Conservation (phyloP, 2,888 invertebrate genomes). For the Timema cristinae region DNA sequence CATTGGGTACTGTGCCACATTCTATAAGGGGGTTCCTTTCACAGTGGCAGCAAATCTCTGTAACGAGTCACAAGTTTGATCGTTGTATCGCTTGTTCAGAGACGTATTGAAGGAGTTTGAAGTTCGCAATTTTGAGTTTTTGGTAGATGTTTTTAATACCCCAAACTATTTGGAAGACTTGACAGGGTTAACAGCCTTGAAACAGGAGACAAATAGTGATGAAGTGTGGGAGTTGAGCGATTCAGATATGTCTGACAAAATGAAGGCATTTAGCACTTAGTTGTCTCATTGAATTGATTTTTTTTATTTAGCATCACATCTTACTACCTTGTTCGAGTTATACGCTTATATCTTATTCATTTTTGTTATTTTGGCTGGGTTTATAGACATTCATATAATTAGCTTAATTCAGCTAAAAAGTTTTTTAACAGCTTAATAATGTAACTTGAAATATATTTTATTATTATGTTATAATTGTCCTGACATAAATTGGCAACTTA, state of each 20-base stretch:
- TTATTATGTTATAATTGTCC: no score
- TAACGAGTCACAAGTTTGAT: constrained; percentile 79
- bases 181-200: constrained; percentile 70
- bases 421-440: no score
- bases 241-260: constrained; percentile 17
- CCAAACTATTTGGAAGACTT: constrained; percentile 79
- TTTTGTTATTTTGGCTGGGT: no score
- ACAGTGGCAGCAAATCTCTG: constrained; percentile 73
- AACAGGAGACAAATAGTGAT: constrained; percentile 56
- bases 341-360: no score
- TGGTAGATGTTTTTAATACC: constrained; percentile 74
- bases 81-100: constrained; percentile 91
- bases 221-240: constrained; percentile 45
- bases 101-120: constrained; percentile 48
- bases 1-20: constrained; percentile 85
- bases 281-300: no score
- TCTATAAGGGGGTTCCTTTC: constrained; percentile 90
- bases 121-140: constrained; percentile 62
- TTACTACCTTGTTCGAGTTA: no score
- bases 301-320: no score
- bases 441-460: no score
- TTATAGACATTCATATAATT: no score
- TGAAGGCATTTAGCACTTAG: no score
- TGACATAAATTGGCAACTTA: no score
- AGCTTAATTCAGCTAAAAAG: no score